Evolutionary conservation across 2,888 invertebrate genomes (phyloP).

Genomic region (Lithophane socia): DNA sequence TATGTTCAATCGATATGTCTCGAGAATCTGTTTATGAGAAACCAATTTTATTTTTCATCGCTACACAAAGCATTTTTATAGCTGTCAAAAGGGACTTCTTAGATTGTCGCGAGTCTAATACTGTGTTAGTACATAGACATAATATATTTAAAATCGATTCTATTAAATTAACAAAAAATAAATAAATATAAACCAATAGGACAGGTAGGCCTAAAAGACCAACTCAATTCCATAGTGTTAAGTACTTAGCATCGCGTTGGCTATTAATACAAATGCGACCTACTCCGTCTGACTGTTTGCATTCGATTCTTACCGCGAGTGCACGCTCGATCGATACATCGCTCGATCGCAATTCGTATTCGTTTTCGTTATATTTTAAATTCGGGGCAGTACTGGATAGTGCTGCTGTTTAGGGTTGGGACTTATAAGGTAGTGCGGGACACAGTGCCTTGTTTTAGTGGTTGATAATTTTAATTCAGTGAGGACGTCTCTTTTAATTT

Average conservation of each 20-base stretch:
- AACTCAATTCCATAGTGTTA: conserved; percentile 61
- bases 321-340: conserved; percentile 72
- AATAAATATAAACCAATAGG: not conserved
- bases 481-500: conserved; percentile 63
- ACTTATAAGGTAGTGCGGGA: conserved; percentile 48
- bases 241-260: conserved; percentile 69
- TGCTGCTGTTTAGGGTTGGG: conserved; percentile 64
- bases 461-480: conserved; percentile 62
- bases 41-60: too few relatives aligned
- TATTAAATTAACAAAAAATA: not conserved
- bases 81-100: too few relatives aligned
- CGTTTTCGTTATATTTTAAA: conserved; percentile 45
- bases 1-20: too few relatives aligned
- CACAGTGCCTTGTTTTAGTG: conserved; percentile 70
- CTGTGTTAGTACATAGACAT: not conserved
- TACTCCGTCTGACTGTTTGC: conserved; percentile 76
- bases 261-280: conserved; percentile 85
- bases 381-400: conserved; percentile 49
- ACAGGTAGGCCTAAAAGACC: conserved; percentile 54
- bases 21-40: too few relatives aligned
- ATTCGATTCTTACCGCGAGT: conserved; percentile 75
- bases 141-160: too few relatives aligned
- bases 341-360: conserved; percentile 53
- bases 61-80: too few relatives aligned
- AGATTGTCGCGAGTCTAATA: not conserved